Conservation (phyloP, 2,888 invertebrate species). For the Apamea sordens region DNA sequence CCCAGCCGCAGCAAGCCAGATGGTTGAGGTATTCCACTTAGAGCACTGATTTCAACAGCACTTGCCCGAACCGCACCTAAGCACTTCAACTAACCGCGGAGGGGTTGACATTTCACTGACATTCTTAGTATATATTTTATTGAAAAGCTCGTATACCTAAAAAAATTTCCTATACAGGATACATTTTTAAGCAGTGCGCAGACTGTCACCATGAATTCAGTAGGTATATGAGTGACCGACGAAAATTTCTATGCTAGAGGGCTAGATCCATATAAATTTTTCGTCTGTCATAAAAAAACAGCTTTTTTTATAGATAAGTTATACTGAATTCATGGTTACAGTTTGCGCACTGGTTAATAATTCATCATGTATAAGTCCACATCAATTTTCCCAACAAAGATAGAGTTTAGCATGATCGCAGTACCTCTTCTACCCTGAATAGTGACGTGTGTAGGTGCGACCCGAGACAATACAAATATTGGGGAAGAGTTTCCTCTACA, state of each 20-base stretch:
- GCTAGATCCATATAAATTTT: too few relatives aligned
- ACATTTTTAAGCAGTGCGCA: too few relatives aligned
- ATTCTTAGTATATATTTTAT: background rate
- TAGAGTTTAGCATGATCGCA: constrained; percentile 29
- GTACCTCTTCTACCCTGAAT: constrained; percentile 64
- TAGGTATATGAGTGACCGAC: too few relatives aligned
- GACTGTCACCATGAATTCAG: too few relatives aligned
- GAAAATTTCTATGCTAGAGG: too few relatives aligned
- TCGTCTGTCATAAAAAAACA: too few relatives aligned
- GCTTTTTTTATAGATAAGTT: too few relatives aligned
- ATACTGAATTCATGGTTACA: background rate
- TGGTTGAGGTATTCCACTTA: too few relatives aligned
- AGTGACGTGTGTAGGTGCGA: constrained; percentile 59
- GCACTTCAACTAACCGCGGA: too few relatives aligned
- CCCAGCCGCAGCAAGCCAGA: background rate
- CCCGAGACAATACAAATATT: constrained; percentile 60
- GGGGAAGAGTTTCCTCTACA: constrained; percentile 40
- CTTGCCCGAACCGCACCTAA: too few relatives aligned
- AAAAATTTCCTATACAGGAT: background rate
- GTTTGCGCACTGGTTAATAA: background rate
- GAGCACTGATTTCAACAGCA: too few relatives aligned
- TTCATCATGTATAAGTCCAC: background rate
- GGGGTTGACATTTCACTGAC: too few relatives aligned
- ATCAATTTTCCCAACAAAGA: constrained; percentile 22
- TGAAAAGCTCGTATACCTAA: background rate